Evolutionary conservation across 2,888 invertebrate species (phyloP), one percentile per base, ranked within the genome.

Genomic region (Eugnorisma glareosa): DNA sequence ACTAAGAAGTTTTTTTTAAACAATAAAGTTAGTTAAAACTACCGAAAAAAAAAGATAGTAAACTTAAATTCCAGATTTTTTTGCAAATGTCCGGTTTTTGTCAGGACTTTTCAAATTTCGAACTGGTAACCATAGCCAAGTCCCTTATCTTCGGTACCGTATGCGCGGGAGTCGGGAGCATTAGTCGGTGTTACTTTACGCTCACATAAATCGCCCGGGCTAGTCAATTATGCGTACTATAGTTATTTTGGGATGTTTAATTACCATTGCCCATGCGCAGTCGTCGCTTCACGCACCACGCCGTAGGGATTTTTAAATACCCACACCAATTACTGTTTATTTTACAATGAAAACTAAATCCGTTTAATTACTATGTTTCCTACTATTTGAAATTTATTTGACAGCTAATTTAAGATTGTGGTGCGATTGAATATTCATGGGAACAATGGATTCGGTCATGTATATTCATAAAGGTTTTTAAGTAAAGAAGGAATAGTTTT

Each of bases 231-330:
- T 91, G 91, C 92, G 93, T 91, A 92, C 90, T 91, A 91, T 89
- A 89, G 93, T 92, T 95, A 96, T 96, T 95, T 95, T 90, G 90
- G 95, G 93, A 93, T 89, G 92, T 94, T 95, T 95, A 95, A 96
- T 95, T 95, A 93, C 94, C 88, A 77, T 59, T 90, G 93, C 92
- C 92, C 93, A 91, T 90, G 93, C 94, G 93, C 93, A 91, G 89
- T 66, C 91, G 90, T 82, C 85, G 89, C 81, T 82, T 69, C 77
- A 82, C 85, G 81, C 73, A 84, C 64, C 64, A 64, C 83, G 84
- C 85, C 81, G 78, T 87, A 86, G 90, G 91, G 89, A 90, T 90
- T 91, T 90, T 91, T 88, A 89, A 89, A 89, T 89, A 83, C 89
- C 84, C 83, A 83, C 84, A 88, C 88, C 89, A 88, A 89, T 89